These are phyloP conservation scores for Glandiceps talaboti DNA, from an alignment of 53 echinoderm and acorn worm species.

Conservation along the genomic window DNA sequence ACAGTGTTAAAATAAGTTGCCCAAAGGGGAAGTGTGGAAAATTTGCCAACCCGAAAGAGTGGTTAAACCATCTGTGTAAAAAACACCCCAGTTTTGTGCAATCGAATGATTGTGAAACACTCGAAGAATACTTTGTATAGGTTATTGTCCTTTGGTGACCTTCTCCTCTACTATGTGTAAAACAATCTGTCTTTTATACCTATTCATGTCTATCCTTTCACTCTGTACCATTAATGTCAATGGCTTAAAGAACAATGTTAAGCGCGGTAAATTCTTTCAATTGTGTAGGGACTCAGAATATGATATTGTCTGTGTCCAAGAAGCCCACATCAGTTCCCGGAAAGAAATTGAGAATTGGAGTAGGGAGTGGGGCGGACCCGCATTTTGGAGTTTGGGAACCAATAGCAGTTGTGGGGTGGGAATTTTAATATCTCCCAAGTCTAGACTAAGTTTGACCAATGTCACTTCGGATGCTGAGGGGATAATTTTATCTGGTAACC, in stretches of 20 bases:
- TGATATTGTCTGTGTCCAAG: not conserved
- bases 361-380: not conserved
- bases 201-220: too few species aligned
- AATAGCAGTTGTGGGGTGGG: not conserved
- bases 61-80: too few species aligned
- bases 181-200: too few species aligned
- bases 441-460: too few species aligned
- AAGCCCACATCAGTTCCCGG: not conserved
- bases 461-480: not conserved
- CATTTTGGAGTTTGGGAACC: not conserved
- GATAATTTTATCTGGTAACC: not conserved
- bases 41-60: not conserved
- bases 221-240: not conserved
- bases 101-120: too few species aligned
- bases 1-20: too few species aligned
- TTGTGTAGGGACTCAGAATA: not conserved
- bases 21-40: too few species aligned
- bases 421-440: too few species aligned
- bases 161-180: too few species aligned
- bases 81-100: too few species aligned
- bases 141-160: too few species aligned
- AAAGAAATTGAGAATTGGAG: not conserved
- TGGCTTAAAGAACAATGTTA: not conserved
- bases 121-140: too few species aligned
- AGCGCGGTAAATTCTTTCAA: not conserved